Conservation (phyloP, 2,113 vertebrate genomes). For the Microtus richardsoni region DNA sequence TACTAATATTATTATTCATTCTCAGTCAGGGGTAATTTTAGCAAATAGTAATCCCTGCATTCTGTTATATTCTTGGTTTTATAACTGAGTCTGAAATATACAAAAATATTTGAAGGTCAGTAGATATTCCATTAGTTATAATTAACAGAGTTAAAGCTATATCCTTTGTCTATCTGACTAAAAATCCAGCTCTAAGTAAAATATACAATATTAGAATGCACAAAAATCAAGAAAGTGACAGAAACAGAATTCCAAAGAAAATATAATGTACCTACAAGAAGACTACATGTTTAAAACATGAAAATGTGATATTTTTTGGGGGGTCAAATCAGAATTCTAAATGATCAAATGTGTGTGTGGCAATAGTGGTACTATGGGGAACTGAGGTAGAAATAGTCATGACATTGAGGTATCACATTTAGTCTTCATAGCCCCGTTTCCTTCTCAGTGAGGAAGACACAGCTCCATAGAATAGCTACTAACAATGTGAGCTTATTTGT, state of each 20-base stretch:
- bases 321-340: constrained; percentile 1
- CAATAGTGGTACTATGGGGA: background rate
- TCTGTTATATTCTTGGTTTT: background rate
- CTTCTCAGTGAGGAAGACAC: background rate
- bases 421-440: background rate
- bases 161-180: background rate
- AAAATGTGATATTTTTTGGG: background rate
- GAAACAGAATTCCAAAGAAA: background rate
- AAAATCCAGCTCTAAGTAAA: constrained; percentile 8
- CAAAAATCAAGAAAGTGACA: background rate
- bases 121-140: background rate
- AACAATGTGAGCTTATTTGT: background rate
- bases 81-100: background rate
- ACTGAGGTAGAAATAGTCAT: background rate
- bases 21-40: background rate
- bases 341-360: background rate
- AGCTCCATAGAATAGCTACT: background rate
- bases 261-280: background rate
- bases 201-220: background rate
- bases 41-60: background rate
- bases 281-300: background rate
- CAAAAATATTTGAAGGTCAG: background rate
- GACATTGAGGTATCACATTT: background rate
- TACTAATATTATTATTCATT: background rate
- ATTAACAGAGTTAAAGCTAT: background rate